phyloP scores from a whole-genome alignment of 2,888 invertebrate genomes.

The Polia nebulosa region DNA sequence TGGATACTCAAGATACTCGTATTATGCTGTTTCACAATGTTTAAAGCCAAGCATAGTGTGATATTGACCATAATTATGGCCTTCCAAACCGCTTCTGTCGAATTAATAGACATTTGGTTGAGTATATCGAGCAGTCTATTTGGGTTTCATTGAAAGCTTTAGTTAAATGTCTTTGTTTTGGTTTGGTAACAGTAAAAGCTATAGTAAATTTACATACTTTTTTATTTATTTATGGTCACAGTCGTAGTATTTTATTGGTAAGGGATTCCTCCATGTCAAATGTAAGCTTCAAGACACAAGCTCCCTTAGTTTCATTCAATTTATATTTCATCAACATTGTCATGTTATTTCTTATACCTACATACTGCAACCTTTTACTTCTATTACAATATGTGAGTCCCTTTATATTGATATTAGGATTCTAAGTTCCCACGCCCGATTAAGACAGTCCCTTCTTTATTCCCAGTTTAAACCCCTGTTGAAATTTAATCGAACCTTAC shows the following conservation, averaged over 20 bases:
- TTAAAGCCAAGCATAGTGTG: conserved; percentile 10
- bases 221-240: too few species aligned
- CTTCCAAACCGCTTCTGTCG: conserved; percentile 3
- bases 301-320: neutral
- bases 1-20: neutral
- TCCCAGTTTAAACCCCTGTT: conserved; percentile 4
- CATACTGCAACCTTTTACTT: neutral
- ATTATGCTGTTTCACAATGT: conserved; percentile 23
- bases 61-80: conserved; percentile 40
- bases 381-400: neutral
- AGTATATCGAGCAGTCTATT: neutral
- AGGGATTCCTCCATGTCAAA: neutral
- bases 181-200: neutral
- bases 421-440: conserved; percentile 38
- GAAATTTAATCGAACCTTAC: conserved; percentile 39
- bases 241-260: neutral
- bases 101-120: neutral
- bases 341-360: neutral
- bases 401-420: conserved; percentile 12
- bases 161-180: conserved; percentile 14
- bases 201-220: too few species aligned
- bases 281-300: neutral
- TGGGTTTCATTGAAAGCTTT: neutral
- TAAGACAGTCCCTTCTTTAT: conserved; percentile 19
- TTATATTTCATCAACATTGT: neutral